Conservation (phyloP, 2,888 invertebrate species). For the Mesorhabditis spiculigera region DNA sequence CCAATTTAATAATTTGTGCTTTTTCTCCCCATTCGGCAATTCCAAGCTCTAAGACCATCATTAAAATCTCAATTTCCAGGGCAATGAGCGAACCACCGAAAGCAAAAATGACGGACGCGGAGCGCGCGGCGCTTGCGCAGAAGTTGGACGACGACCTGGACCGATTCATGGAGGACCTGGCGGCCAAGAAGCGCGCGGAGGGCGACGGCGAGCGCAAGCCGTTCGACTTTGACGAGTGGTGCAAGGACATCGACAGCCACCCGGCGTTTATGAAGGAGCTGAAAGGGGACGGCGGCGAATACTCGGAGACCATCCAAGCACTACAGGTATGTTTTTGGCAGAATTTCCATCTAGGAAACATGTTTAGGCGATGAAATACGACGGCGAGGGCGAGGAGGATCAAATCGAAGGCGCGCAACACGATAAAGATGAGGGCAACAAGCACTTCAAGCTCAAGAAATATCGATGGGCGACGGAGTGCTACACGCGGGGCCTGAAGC, state of each 20-base stretch:
- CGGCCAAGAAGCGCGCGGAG: slow-evolving; percentile 33
- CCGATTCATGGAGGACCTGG: slow-evolving; percentile 51
- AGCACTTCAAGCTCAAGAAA: slow-evolving; percentile 87
- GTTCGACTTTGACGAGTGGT: slow-evolving; percentile 56
- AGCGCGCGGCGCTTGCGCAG: slow-evolving; percentile 39
- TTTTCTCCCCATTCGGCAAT: too few relatives aligned
- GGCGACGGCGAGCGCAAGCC: slow-evolving; percentile 32
- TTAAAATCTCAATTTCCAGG: too few relatives aligned
- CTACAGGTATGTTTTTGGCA: slow-evolving; percentile 67
- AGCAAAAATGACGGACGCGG: slow-evolving; percentile 37
- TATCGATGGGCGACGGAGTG: slow-evolving; percentile 77
- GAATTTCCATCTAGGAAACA: neutral
- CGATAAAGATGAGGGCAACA: slow-evolving; percentile 93
- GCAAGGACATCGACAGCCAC: slow-evolving; percentile 52
- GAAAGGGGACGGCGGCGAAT: slow-evolving; percentile 36
- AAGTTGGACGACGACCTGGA: slow-evolving; percentile 54
- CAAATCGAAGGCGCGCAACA: slow-evolving; percentile 73
- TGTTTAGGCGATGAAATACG: slow-evolving; percentile 83
- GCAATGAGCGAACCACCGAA: slow-evolving; percentile 9
- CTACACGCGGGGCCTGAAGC: slow-evolving; percentile 77
- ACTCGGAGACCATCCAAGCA: slow-evolving; percentile 47
- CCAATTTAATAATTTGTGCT: too few relatives aligned
- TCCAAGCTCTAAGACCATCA: too few relatives aligned
- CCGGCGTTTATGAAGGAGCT: slow-evolving; percentile 54
- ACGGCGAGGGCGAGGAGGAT: slow-evolving; percentile 64